These are phyloP conservation scores for Varecia variegata DNA, from an alignment of 2,797 vertebrate species.

Conservation along the genomic window DNA sequence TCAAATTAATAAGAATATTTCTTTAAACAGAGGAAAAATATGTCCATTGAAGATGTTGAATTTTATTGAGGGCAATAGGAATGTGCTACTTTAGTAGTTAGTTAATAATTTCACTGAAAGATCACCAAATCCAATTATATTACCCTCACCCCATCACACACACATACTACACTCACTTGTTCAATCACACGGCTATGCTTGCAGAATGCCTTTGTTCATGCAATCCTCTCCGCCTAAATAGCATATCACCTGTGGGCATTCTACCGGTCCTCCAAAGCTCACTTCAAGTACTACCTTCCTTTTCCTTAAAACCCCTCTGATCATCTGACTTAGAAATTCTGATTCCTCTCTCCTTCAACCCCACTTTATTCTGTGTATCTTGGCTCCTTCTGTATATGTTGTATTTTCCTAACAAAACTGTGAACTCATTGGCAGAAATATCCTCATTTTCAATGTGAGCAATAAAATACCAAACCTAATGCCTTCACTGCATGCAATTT, in stretches of 20 bases:
- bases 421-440: not conserved
- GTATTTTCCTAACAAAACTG: not conserved
- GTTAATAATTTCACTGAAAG: not conserved
- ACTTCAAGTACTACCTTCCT: not conserved
- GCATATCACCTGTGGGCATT: not conserved
- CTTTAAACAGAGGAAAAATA: constrained; percentile 17
- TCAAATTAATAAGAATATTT: not conserved
- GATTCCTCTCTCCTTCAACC: not conserved
- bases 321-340: not conserved
- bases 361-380: not conserved
- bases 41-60: not conserved
- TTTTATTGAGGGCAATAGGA: not conserved
- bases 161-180: not conserved
- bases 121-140: not conserved
- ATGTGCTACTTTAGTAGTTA: not conserved
- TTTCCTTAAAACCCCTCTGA: not conserved
- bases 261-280: not conserved
- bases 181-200: not conserved
- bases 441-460: not conserved
- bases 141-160: not conserved
- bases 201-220: not conserved
- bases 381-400: not conserved
- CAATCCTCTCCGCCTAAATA: not conserved
- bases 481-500: not conserved
- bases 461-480: not conserved